These are phyloP conservation scores for Cephus pygmeus DNA, from an alignment of 2,888 invertebrate genomes.

Conservation along the genomic window DNA sequence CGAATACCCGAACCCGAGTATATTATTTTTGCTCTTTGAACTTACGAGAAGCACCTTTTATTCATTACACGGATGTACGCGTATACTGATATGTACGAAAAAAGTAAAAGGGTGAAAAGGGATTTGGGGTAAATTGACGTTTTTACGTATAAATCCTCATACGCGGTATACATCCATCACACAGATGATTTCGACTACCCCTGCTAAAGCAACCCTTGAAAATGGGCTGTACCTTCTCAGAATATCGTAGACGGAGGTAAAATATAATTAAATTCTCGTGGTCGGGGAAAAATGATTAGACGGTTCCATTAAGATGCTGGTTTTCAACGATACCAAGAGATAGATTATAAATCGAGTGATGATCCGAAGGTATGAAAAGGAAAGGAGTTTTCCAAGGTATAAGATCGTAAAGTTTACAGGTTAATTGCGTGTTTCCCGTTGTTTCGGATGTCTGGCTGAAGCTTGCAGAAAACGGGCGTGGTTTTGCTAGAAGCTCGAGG, in stretches of 20 bases:
- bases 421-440: not conserved
- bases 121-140: not conserved
- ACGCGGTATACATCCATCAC: not conserved
- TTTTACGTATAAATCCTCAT: not conserved
- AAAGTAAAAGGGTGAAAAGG: too few relatives aligned
- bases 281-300: not conserved
- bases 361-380: not conserved
- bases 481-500: not conserved
- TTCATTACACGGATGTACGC: too few relatives aligned
- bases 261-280: not conserved
- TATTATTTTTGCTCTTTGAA: too few relatives aligned
- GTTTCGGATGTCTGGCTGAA: not conserved
- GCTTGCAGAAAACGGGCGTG: not conserved
- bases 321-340: not conserved
- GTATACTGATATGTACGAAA: too few relatives aligned
- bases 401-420: not conserved
- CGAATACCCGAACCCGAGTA: too few relatives aligned
- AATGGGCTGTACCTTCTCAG: not conserved
- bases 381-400: not conserved
- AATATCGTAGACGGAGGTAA: not conserved
- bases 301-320: not conserved
- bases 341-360: not conserved
- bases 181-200: not conserved
- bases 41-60: too few relatives aligned
- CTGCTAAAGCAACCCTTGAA: not conserved